Evolutionary conservation across 2,888 invertebrate species (phyloP), one percentile per base, ranked within the genome.

Genomic region (Apamea epomidion): DNA sequence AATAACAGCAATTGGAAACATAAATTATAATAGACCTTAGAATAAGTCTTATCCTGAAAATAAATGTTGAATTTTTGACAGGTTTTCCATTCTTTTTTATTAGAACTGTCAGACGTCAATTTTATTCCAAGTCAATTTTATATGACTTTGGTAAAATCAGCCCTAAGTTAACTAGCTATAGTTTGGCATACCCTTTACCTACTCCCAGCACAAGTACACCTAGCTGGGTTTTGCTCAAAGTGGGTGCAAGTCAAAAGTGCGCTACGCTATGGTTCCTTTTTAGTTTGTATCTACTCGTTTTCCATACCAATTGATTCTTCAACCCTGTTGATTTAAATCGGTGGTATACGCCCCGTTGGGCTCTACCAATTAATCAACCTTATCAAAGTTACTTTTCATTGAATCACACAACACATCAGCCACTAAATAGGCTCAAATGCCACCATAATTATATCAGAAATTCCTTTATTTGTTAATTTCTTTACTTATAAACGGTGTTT

Each of bases 401-500:
- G 32, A 80, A 80, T 83, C 78, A 76, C 85, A 76, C 37, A 80
- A 81, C 74, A 84, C 64, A 72, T n/a, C 62, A 72, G 16, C 25
- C 60, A 58, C 62, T 62, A 65, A 67, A 70, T 60, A 42, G 76
- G 48, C 64, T 80, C 14, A 21, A 74, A 51, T 58, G 48, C 76
- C 48, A 67, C 48, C 12, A 71, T 58, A 42, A 73, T 65, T 65
- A 29, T 32, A 80, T 71, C 37, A 74, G 18, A 62, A 81, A 84
- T 84, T 81, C 76, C 74, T 76, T 73, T 78, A 67, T 73, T 78
- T 51, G n/a, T 80, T 78, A 60, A 48, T 48, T 65, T 75, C 80
- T 84, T 86, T 76, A 86, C 76, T 86, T 81, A 84, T 80, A 83
- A 83, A 87, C 83, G 29, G 45, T 77, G 69, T 87, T 69, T 48